Evolutionary conservation across 2,113 vertebrate species (phyloP).

Genomic region (Sterna hirundo): DNA sequence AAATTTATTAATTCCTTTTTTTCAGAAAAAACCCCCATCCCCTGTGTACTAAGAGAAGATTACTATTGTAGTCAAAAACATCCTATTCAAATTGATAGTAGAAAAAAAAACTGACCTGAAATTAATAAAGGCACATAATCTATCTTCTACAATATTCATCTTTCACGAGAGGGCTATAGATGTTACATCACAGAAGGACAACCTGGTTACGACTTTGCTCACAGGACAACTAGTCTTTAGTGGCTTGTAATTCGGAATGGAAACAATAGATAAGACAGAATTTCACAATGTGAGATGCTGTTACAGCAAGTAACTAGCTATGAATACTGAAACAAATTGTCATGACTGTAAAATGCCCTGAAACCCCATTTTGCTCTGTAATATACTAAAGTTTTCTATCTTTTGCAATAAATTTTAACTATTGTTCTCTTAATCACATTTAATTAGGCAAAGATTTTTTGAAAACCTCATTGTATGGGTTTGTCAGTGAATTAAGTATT

Average conservation of each 20-base stretch:
- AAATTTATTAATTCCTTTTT: not conserved
- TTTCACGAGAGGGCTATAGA: not conserved
- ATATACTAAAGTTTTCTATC: not conserved
- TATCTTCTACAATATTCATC: not conserved
- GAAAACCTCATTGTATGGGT: fast-evolving
- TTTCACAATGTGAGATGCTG: not conserved
- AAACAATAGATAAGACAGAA: not conserved
- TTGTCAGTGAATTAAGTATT: not conserved
- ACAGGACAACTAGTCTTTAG: not conserved
- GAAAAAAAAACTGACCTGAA: not conserved
- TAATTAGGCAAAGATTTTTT: not conserved
- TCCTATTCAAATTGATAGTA: not conserved
- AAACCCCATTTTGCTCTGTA: not conserved
- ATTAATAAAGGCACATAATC: not conserved
- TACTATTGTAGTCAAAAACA: not conserved
- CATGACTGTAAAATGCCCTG: not conserved
- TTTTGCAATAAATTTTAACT: not conserved
- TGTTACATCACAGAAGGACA: not conserved
- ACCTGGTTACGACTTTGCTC: not conserved
- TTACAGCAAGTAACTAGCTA: not conserved
- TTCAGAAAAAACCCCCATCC: not conserved
- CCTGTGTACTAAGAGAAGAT: not conserved
- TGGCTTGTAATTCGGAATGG: not conserved
- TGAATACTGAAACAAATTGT: not conserved
- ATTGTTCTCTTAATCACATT: not conserved